Conservation (phyloP, 2,888 invertebrate genomes). For the Acleris sparsana region DNA sequence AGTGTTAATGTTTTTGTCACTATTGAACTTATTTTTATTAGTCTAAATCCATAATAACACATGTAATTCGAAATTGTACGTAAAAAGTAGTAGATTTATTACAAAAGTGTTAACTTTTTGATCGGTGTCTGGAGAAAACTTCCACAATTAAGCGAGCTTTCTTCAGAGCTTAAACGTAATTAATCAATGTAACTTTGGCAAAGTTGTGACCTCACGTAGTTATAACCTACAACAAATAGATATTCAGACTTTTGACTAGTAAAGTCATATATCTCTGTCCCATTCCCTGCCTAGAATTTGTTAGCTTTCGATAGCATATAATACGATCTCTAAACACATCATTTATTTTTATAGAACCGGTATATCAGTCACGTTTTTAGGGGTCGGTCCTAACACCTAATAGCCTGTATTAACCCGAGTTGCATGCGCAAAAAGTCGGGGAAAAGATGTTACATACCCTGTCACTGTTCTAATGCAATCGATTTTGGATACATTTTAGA, state of each 20-base stretch:
- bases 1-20: too few species aligned
- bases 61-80: background rate
- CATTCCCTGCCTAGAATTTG: too few species aligned
- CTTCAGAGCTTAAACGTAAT: slow-evolving; percentile 31
- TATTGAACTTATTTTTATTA: too few species aligned
- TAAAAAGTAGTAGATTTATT: background rate
- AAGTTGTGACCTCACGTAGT: slow-evolving; percentile 28
- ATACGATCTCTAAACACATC: too few species aligned
- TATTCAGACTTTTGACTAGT: slow-evolving; percentile 23
- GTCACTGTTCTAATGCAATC: background rate
- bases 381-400: too few species aligned
- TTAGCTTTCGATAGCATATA: too few species aligned
- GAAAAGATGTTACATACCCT: too few species aligned
- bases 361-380: background rate
- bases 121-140: slow-evolving; percentile 24
- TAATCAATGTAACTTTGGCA: slow-evolving; percentile 36
- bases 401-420: too few species aligned
- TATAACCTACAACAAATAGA: slow-evolving; percentile 1
- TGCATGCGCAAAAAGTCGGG: too few species aligned
- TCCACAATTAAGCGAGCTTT: slow-evolving; percentile 28
- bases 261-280: too few species aligned
- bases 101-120: slow-evolving; percentile 16
- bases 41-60: too few species aligned
- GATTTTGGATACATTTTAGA: too few species aligned
- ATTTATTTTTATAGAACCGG: background rate